Evolutionary conservation across 2,888 invertebrate genomes (phyloP).

Genomic region (Drosophila borealis): DNA sequence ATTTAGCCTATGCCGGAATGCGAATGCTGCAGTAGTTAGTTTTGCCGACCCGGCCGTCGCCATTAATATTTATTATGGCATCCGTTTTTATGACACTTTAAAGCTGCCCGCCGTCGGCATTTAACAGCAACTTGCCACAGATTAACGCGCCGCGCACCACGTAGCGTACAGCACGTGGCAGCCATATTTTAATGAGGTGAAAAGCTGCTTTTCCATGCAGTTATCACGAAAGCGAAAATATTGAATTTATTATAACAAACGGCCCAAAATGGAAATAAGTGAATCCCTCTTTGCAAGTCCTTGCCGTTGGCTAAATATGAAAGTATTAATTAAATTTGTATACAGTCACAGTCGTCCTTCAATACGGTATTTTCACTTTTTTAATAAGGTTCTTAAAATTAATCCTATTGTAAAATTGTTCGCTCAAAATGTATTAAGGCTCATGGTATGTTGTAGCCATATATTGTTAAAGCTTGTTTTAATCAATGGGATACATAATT

Average conservation of each 20-base stretch:
- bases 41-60: constrained; percentile 19
- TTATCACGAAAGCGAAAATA: constrained; percentile 10
- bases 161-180: constrained; percentile 4
- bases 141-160: constrained; percentile 33
- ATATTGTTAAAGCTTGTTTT: too few species aligned
- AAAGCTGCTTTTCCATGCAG: constrained; percentile 31
- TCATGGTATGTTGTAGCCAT: neutral
- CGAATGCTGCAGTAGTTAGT: constrained; percentile 48
- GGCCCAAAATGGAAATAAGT: neutral
- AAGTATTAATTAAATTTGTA: constrained; percentile 21
- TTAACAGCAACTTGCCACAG: constrained; percentile 57
- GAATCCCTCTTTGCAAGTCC: neutral
- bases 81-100: constrained; percentile 66
- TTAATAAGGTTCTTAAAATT: neutral
- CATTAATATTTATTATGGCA: constrained; percentile 76
- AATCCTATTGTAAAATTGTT: neutral
- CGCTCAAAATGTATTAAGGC: neutral
- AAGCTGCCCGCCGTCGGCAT: constrained; percentile 53
- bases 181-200: constrained; percentile 51
- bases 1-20: constrained; percentile 41
- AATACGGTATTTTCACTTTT: neutral
- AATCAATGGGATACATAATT: too few species aligned
- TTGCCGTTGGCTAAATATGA: neutral
- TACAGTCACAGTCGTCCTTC: neutral
- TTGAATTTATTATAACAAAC: constrained; percentile 18